Evolutionary conservation across 2,888 invertebrate genomes (phyloP).

Genomic region (Eretmocerus hayati): DNA sequence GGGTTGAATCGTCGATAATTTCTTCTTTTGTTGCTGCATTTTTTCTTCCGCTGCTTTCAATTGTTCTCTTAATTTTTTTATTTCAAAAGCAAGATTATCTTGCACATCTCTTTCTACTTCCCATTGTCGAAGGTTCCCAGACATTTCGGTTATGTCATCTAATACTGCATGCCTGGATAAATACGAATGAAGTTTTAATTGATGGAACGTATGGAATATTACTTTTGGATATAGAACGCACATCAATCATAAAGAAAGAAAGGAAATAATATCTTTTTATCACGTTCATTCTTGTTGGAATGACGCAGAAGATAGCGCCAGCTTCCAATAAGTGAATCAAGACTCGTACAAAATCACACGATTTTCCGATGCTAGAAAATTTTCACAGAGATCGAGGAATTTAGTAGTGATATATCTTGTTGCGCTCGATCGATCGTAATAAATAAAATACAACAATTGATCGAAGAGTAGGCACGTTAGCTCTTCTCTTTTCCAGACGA

Average conservation of each 20-base stretch:
- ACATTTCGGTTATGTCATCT: constrained; percentile 40
- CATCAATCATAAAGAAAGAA: not conserved
- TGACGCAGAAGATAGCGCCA: too few species aligned
- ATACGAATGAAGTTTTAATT: too few species aligned
- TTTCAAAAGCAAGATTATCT: constrained; percentile 32
- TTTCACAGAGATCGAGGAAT: too few species aligned
- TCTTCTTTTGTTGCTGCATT: constrained; percentile 34
- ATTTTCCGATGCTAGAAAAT: too few species aligned
- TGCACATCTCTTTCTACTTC: constrained; percentile 39
- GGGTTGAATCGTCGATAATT: constrained; percentile 34
- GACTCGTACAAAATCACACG: too few species aligned
- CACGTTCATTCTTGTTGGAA: not conserved
- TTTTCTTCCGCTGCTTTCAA: constrained; percentile 35
- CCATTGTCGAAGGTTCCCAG: constrained; percentile 38
- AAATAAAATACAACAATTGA: too few species aligned
- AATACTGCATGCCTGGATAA: constrained; percentile 37
- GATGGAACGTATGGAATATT: not conserved
- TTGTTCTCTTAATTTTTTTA: constrained; percentile 35
- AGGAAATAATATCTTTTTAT: not conserved
- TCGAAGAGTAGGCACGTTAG: too few species aligned
- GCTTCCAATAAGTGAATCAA: too few species aligned
- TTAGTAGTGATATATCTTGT: too few species aligned
- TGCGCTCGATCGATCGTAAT: too few species aligned
- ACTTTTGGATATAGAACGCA: not conserved
- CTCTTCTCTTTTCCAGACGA: too few species aligned